Evolutionary conservation across 2,797 vertebrate genomes (phyloP), one percentile per base, ranked within the genome.

Genomic region (Pseudochaenichthys georgianus): DNA sequence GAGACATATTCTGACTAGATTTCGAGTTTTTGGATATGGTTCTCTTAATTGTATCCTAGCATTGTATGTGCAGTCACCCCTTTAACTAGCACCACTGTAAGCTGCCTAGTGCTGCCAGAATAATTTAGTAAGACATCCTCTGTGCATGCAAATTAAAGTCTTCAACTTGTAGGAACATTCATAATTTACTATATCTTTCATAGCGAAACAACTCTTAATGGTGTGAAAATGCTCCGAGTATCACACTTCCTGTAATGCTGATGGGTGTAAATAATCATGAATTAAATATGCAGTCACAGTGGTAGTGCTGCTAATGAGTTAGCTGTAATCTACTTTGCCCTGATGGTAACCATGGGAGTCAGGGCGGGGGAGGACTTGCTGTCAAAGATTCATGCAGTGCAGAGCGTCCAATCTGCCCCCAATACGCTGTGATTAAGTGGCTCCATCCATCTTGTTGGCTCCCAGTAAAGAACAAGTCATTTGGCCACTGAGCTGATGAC

Each of bases 401-500:
- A 23, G 31, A 2, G 75, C 75, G 55, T 84, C 81, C 73, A 58
- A 70, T 64, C 78, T 68, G 85, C 76, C 82, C 84, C 73, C 80
- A 21, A 41, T 80, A 54, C 81, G 86, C 66, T 57, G 9, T 77
- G 85, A 90, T 88, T 87, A 91, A 93, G 88, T 80, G 88, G 82
- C 64, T 84, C 83, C 82, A 90, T 92, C 87, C 84, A 83, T 91
- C 88, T 89, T 87, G 74, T 83, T 75, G 87, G 81, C 83, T 87
- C 75, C 73, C 65, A 60, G 76, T 89, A 80, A 90, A 87, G 81
- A 88, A 86, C 78, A 70, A 78, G 66, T 87, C 64, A 84, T 84
- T 88, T 87, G 87, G 89, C 85, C 9, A 13, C 85, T 62, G 77
- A 77, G 85, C 83, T 13, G 75, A 71, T 93, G 91, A 92, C 89